Evolutionary conservation across 2,113 vertebrate genomes (phyloP).

Genomic region (Tretioscincus oriximinensis): DNA sequence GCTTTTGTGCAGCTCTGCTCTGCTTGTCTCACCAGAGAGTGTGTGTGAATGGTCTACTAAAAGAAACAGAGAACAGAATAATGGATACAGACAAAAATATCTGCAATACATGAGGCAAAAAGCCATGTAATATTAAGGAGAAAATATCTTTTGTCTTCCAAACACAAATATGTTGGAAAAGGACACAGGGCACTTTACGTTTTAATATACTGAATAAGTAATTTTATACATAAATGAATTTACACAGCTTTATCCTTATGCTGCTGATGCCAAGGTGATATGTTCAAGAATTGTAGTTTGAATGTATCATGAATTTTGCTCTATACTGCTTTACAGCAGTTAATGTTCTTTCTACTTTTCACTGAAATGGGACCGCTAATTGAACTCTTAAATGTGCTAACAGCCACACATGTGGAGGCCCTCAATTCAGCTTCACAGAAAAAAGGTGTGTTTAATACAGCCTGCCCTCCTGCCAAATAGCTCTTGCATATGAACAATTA

Average conservation of each 20-base stretch:
- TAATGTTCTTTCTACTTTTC: not conserved
- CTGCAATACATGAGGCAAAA: no score
- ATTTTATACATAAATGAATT: not conserved
- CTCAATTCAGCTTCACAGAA: slow-evolving; percentile 43
- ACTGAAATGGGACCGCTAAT: slow-evolving; percentile 33
- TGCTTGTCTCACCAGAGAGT: not conserved
- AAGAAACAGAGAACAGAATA: not conserved
- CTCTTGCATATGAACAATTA: slow-evolving; percentile 76
- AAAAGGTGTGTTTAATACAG: slow-evolving; percentile 62
- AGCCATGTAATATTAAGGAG: no score
- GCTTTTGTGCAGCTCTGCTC: not conserved
- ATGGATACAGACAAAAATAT: not conserved
- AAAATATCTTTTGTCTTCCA: no score
- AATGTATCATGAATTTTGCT: slow-evolving; percentile 15
- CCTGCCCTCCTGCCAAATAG: slow-evolving; percentile 66
- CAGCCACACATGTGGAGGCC: slow-evolving; percentile 43
- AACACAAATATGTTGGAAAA: no score
- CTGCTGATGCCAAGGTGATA: not conserved
- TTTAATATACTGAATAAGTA: not conserved
- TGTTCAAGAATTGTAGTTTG: not conserved
- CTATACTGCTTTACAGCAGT: not conserved
- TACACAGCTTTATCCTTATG: not conserved
- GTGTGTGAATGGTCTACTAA: not conserved
- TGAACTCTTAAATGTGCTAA: slow-evolving; percentile 29
- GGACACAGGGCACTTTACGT: not conserved